Conservation (phyloP, 2,113 vertebrate genomes). For the Mastomys coucha region DNA sequence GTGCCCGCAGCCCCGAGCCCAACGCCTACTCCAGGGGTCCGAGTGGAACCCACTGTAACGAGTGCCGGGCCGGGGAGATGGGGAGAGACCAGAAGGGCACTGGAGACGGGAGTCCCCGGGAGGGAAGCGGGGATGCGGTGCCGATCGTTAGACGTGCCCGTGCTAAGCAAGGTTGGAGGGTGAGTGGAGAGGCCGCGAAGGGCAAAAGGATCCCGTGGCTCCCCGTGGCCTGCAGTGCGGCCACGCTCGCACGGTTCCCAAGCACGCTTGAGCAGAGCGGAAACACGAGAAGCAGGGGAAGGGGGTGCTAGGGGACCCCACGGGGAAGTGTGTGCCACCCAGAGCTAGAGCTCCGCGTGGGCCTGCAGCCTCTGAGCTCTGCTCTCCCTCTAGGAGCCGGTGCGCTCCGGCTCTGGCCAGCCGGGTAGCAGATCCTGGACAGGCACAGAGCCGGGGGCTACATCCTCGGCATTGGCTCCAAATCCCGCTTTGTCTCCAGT, state of each 20-base stretch:
- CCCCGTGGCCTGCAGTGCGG: neutral
- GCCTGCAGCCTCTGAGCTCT: neutral
- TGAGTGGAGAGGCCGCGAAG: neutral
- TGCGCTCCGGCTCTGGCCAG: neutral
- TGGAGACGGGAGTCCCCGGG: neutral
- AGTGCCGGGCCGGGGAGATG: neutral
- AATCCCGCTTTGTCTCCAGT: neutral
- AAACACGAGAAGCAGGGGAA: neutral
- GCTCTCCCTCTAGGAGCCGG: neutral
- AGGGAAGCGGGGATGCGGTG: neutral
- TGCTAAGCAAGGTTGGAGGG: neutral
- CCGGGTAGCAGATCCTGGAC: neutral
- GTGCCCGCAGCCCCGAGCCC: neutral
- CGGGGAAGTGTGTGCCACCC: neutral
- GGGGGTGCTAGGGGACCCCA: neutral
- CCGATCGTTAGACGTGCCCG: neutral
- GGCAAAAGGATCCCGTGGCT: neutral
- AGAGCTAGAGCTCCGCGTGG: neutral
- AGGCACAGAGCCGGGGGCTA: neutral
- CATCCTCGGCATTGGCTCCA: neutral
- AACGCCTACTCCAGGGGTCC: neutral
- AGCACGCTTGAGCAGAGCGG: neutral
- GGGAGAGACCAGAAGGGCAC: neutral
- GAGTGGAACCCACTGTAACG: slow-evolving; percentile 42
- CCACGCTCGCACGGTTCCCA: neutral